These are phyloP conservation scores for Schizopygopsis pylzovi DNA, from an alignment of 2,797 vertebrate species.

Conservation along the genomic window DNA sequence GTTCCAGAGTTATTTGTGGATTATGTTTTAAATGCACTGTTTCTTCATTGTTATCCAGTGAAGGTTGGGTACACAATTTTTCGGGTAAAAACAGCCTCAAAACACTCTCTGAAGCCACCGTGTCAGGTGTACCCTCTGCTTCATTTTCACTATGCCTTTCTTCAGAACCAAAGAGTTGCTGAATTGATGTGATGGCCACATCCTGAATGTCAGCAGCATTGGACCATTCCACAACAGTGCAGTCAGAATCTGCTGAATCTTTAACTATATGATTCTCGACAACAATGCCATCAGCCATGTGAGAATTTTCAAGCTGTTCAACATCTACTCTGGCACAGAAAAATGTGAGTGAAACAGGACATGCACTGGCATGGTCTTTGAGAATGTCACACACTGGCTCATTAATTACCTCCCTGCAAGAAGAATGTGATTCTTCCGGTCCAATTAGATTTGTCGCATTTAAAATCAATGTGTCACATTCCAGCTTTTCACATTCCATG, in stretches of 20 bases:
- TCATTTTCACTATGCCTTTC: neutral
- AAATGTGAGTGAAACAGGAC: neutral
- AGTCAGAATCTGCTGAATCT: constrained; percentile 64
- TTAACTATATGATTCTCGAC: constrained; percentile 34
- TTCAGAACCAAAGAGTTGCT: neutral
- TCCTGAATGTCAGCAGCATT: constrained; percentile 28
- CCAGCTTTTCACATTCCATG: neutral
- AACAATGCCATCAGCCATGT: constrained; percentile 3
- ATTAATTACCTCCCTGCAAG: neutral
- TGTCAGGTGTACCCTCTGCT: neutral
- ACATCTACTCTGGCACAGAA: neutral
- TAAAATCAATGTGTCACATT: neutral
- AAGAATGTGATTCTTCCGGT: neutral
- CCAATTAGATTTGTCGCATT: neutral
- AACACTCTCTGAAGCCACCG: constrained; percentile 26
- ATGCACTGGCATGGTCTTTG: neutral
- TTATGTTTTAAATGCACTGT: constrained; percentile 13
- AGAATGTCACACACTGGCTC: neutral
- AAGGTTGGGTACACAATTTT: constrained; percentile 7
- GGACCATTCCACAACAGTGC: constrained; percentile 59
- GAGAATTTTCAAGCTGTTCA: constrained; percentile 16
- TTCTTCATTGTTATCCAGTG: constrained; percentile 32
- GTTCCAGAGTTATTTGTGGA: constrained; percentile 30
- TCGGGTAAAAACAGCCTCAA: constrained; percentile 10
- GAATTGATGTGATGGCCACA: neutral